These are phyloP conservation scores for Invenusta paracnida DNA, from an alignment of 2,888 invertebrate genomes.

Conservation along the genomic window DNA sequence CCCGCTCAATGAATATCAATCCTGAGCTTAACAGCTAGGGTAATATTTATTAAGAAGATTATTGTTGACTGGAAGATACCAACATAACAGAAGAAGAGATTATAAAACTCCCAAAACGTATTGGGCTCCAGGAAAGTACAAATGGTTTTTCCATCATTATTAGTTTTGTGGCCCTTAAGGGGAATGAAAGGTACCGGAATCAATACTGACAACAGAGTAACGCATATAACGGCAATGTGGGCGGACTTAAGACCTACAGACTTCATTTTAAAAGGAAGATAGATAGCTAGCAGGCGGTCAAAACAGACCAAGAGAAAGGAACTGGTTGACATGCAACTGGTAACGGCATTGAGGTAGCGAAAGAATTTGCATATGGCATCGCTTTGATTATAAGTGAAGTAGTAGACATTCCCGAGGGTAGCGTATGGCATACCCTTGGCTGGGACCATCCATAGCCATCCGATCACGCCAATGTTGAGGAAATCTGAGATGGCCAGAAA, in stretches of 20 bases:
- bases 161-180: neutral
- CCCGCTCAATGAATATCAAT: neutral
- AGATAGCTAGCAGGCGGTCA: neutral
- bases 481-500: neutral
- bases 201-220: neutral
- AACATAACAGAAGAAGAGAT: neutral
- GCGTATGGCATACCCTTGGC: neutral
- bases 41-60: neutral
- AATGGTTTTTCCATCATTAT: neutral
- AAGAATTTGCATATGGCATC: neutral
- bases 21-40: neutral
- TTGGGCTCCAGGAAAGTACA: neutral
- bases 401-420: neutral
- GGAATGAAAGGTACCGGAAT: neutral
- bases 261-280: neutral
- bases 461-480: neutral
- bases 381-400: neutral
- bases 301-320: neutral
- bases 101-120: neutral
- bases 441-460: constrained; percentile 21
- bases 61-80: neutral
- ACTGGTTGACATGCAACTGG: neutral
- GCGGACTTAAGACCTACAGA: neutral
- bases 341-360: neutral
- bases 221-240: neutral